Conservation (phyloP, 2,888 invertebrate genomes). For the Falcaria lacertinaria region DNA sequence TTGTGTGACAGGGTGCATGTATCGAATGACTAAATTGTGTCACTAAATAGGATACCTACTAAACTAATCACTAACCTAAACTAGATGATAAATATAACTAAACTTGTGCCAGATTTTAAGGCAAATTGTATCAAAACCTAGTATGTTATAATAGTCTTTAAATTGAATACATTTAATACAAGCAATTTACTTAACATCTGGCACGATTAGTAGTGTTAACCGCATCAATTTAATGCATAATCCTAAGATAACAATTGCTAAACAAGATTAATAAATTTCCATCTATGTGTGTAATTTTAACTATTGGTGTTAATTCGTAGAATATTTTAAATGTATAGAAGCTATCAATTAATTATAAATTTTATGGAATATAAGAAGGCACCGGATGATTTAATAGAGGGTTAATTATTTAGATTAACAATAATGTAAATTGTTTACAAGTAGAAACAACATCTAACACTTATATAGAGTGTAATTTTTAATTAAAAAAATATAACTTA, state of each 20-base stretch:
- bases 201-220: neutral
- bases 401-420: too few relatives aligned
- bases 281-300: conserved; percentile 18
- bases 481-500: too few relatives aligned
- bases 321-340: conserved; percentile 6
- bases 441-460: too few relatives aligned
- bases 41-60: conserved; percentile 35
- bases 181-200: neutral
- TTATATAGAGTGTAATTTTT: too few relatives aligned
- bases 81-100: conserved; percentile 16
- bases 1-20: conserved; percentile 78
- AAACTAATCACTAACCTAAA: conserved; percentile 29
- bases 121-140: neutral
- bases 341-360: neutral
- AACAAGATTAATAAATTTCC: neutral
- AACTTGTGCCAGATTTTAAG: neutral
- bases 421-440: too few relatives aligned
- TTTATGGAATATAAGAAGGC: neutral
- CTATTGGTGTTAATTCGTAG: conserved; percentile 9
- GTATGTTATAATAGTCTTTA: too few relatives aligned
- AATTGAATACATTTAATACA: too few relatives aligned
- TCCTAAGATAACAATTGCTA: conserved; percentile 19
- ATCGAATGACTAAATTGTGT: conserved; percentile 50
- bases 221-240: conserved; percentile 31
- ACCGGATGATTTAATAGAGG: neutral